Evolutionary conservation across 2,888 invertebrate species (phyloP).

Genomic region (Torymus texanus): DNA sequence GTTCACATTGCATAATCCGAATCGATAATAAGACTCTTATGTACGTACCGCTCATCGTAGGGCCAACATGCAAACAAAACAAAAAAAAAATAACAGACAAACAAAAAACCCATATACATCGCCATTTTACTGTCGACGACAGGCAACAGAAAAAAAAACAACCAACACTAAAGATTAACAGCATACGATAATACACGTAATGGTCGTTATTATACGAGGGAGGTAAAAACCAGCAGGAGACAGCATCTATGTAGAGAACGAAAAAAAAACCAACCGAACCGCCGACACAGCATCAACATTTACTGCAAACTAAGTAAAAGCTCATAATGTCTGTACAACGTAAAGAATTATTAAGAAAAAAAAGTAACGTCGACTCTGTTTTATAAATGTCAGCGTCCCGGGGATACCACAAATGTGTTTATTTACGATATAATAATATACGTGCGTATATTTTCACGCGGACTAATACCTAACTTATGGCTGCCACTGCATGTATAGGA

Average conservation of each 20-base stretch:
- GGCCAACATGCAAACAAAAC: slow-evolving; percentile 60
- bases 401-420: slow-evolving; percentile 58
- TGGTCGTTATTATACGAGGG: slow-evolving; percentile 24
- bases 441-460: slow-evolving; percentile 52
- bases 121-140: slow-evolving; percentile 52
- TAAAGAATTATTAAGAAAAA: slow-evolving; percentile 11
- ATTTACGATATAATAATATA: slow-evolving; percentile 49
- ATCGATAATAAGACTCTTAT: slow-evolving; percentile 74
- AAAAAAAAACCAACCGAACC: slow-evolving; percentile 23
- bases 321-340: no score
- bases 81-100: slow-evolving; percentile 4
- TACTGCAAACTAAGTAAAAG: slow-evolving; percentile 31
- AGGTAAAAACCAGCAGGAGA: slow-evolving; percentile 23
- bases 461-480: slow-evolving; percentile 55
- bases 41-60: slow-evolving; percentile 72
- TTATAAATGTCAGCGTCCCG: slow-evolving; percentile 58
- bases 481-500: slow-evolving; percentile 54
- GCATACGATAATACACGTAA: slow-evolving; percentile 12
- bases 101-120: slow-evolving; percentile 40
- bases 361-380: slow-evolving; percentile 57
- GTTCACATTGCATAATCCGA: slow-evolving; percentile 75
- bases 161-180: neutral
- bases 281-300: slow-evolving; percentile 47
- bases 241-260: no score
- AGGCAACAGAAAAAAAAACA: slow-evolving; percentile 24